Evolutionary conservation across 2,888 invertebrate species (phyloP).

Genomic region (Andrena bucephala): DNA sequence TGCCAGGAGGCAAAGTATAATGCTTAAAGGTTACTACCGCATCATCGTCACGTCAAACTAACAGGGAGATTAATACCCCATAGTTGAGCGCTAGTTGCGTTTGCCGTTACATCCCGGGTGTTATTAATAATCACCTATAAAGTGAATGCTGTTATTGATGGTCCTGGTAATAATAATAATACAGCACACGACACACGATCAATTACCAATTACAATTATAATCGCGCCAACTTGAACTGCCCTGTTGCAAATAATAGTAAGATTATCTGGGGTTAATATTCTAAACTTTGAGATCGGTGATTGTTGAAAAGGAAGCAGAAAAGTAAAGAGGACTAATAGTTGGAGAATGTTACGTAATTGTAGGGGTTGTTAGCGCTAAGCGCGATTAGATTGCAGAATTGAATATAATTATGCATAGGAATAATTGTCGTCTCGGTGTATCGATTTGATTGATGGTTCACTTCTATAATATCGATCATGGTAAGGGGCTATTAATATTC

Average conservation of each 20-base stretch:
- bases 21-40: slow-evolving; percentile 78
- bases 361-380: background rate
- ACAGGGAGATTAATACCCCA: slow-evolving; percentile 76
- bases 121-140: slow-evolving; percentile 52
- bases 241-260: background rate
- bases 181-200: slow-evolving; percentile 20
- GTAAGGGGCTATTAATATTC: slow-evolving; percentile 41
- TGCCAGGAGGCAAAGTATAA: slow-evolving; percentile 60
- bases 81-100: slow-evolving; percentile 76
- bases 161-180: slow-evolving; percentile 29
- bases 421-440: slow-evolving; percentile 25
- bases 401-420: slow-evolving; percentile 21
- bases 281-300: background rate
- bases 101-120: slow-evolving; percentile 38
- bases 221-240: background rate
- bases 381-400: background rate
- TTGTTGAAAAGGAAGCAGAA: background rate
- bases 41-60: slow-evolving; percentile 75
- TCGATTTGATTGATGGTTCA: slow-evolving; percentile 36
- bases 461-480: slow-evolving; percentile 36
- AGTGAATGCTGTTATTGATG: slow-evolving; percentile 48
- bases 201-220: slow-evolving; percentile 51
- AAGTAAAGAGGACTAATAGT: background rate
- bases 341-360: background rate
- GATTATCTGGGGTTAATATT: background rate